Evolutionary conservation across 2,888 invertebrate genomes (phyloP).

Genomic region (Drosophila subsilvestris): DNA sequence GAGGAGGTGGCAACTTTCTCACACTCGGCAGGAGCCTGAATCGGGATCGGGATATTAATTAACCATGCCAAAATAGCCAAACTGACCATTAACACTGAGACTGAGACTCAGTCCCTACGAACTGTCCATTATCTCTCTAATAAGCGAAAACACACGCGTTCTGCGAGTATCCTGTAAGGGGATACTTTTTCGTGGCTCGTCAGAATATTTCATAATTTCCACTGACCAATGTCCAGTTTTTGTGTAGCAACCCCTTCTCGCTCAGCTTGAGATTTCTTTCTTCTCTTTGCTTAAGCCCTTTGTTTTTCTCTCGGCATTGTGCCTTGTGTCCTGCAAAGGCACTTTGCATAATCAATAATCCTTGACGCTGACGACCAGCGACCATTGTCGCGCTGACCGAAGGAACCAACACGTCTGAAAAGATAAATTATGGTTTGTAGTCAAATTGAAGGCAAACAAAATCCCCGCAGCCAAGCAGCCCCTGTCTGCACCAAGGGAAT

Average conservation of each 20-base stretch:
- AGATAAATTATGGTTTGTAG: constrained; percentile 84
- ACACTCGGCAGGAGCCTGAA: constrained; percentile 63
- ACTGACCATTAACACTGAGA: constrained; percentile 79
- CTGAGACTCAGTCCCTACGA: constrained; percentile 46
- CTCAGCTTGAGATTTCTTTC: constrained; percentile 43
- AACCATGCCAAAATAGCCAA: constrained; percentile 81
- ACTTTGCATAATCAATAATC: constrained; percentile 84
- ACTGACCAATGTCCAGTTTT: constrained; percentile 54
- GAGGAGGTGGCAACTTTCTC: constrained; percentile 71
- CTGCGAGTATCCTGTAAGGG: constrained; percentile 60
- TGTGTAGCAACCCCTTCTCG: constrained; percentile 59
- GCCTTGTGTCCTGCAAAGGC: constrained; percentile 65
- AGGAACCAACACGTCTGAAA: constrained; percentile 79
- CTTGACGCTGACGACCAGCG: constrained; percentile 74
- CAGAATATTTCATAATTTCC: constrained; percentile 59
- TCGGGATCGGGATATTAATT: constrained; percentile 82
- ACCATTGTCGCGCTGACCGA: constrained; percentile 80
- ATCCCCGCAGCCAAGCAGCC: constrained; percentile 58
- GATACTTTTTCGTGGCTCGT: constrained; percentile 67
- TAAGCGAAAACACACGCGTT: constrained; percentile 82
- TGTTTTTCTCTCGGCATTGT: constrained; percentile 71
- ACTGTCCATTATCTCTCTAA: constrained; percentile 82
- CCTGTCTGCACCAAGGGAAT: constrained; percentile 20
- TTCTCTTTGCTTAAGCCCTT: constrained; percentile 77
- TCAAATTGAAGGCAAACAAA: constrained; percentile 83